Evolutionary conservation across 2,113 vertebrate genomes (phyloP).

Genomic region (Alligator mississippiensis): DNA sequence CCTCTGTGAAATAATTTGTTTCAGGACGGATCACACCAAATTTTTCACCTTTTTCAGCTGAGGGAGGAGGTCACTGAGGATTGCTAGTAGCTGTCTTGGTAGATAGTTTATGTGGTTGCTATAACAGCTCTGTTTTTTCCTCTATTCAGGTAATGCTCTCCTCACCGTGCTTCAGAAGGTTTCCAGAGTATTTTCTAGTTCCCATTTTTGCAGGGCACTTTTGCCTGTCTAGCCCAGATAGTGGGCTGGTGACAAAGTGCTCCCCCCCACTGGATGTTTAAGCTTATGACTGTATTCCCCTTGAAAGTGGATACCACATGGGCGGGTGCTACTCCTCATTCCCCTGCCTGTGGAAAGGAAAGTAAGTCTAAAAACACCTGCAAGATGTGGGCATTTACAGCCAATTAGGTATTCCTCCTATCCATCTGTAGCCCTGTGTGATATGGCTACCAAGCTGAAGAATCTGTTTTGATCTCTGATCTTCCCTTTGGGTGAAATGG

Average conservation of each 20-base stretch:
- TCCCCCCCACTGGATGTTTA: neutral
- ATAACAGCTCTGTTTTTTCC: no score
- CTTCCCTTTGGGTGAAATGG: neutral
- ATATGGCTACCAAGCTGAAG: neutral
- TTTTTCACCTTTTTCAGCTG: no score
- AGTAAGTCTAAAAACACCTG: neutral
- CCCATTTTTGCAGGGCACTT: neutral
- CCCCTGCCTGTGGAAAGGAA: neutral
- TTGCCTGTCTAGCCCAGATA: neutral
- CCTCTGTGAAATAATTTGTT: no score
- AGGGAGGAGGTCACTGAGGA: no score
- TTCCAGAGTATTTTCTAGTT: neutral
- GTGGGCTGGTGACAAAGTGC: neutral
- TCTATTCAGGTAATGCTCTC: no score
- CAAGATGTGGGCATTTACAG: neutral
- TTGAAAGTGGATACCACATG: neutral
- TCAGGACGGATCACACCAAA: no score
- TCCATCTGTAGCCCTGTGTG: neutral
- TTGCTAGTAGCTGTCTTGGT: no score
- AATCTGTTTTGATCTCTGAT: neutral
- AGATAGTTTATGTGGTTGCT: no score
- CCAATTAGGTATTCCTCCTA: neutral
- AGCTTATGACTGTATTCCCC: rapidly evolving
- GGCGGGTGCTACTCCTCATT: neutral
- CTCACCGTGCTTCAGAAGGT: no score